Conservation (phyloP, 1,140 invertebrate genomes). For the Drosophila simulans region DNA sequence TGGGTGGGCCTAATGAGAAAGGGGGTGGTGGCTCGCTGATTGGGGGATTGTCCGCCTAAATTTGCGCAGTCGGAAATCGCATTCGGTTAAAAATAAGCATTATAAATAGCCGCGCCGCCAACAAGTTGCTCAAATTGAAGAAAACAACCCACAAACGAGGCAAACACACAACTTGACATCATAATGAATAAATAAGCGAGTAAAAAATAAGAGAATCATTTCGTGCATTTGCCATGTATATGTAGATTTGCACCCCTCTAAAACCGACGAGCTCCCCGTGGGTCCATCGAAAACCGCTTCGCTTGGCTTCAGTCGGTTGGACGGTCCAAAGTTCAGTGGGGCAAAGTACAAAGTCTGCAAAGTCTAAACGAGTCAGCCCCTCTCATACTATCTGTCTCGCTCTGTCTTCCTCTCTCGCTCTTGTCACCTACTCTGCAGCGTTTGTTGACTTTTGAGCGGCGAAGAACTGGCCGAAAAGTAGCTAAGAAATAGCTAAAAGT, state of each 20-base stretch:
- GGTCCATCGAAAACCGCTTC: constrained; percentile 27
- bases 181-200: constrained; percentile 42
- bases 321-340: constrained; percentile 79
- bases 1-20: neutral
- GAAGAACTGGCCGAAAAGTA: neutral
- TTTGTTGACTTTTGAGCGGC: constrained; percentile 62
- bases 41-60: constrained; percentile 13
- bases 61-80: constrained; percentile 45
- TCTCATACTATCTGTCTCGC: constrained; percentile 7
- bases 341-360: constrained; percentile 84
- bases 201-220: constrained; percentile 47
- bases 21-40: constrained; percentile 5
- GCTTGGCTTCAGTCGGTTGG: constrained; percentile 21
- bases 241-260: constrained; percentile 3
- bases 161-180: constrained; percentile 2
- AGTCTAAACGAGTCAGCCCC: constrained; percentile 45
- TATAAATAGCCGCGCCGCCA: constrained; percentile 40
- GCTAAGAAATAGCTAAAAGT: constrained; percentile 3
- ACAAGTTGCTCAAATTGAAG: constrained; percentile 34
- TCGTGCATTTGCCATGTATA: constrained; percentile 41
- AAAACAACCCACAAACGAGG: constrained; percentile 15
- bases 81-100: constrained; percentile 49
- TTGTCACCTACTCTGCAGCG: constrained; percentile 14
- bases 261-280: neutral
- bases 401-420: constrained; percentile 6